Conservation (phyloP, 2,888 invertebrate genomes). For the Morpho helenor region DNA sequence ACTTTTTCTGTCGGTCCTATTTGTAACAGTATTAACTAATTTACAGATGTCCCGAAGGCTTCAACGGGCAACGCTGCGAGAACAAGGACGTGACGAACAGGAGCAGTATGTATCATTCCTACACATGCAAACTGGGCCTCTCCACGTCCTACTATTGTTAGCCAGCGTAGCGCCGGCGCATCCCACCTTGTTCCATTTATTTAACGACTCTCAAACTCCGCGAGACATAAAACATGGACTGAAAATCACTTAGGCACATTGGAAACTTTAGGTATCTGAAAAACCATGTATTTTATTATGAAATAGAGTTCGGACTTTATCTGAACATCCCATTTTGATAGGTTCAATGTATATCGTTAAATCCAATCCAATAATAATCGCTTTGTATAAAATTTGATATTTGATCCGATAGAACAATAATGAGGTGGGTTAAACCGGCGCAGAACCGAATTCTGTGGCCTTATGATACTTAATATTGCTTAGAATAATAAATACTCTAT, state of each 20-base stretch:
- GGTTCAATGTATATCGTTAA: too few species aligned
- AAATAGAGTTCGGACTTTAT: too few species aligned
- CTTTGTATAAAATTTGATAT: too few species aligned
- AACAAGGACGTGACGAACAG: conserved; percentile 86
- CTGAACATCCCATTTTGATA: too few species aligned
- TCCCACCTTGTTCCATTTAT: conserved; percentile 69
- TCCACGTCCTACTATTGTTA: conserved; percentile 89
- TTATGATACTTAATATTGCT: too few species aligned
- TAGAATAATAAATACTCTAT: too few species aligned
- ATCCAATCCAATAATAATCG: too few species aligned
- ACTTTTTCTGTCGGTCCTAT: background rate
- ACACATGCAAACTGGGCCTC: conserved; percentile 88
- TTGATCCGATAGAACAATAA: too few species aligned
- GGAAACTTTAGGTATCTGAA: background rate
- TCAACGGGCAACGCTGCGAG: conserved; percentile 88
- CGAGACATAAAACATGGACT: conserved; percentile 19
- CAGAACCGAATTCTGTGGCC: too few species aligned
- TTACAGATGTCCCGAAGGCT: conserved; percentile 88
- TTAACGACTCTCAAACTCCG: conserved; percentile 43
- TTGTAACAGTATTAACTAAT: background rate
- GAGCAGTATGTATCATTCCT: conserved; percentile 89
- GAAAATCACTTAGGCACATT: background rate
- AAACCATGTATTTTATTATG: too few species aligned
- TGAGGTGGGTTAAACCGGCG: too few species aligned
- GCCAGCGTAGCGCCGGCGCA: conserved; percentile 53